Base-by-base conservation (phyloP, 2,113 vertebrate genomes). In the Labeo catla region DNA sequence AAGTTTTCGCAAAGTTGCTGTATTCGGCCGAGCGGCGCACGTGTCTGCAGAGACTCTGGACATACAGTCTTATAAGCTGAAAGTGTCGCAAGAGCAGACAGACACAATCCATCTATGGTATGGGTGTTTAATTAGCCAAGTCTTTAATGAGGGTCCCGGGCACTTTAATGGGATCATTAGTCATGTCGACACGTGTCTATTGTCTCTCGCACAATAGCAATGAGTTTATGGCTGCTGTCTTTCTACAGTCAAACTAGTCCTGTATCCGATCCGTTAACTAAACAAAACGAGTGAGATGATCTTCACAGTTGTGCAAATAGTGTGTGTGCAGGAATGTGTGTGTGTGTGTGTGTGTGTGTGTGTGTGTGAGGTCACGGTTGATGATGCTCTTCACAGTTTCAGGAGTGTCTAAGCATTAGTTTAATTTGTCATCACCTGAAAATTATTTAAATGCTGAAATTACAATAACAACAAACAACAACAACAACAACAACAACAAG, bases 81-180 rank as follows among this genome's bases (percentile, higher is more conserved):
- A 54, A 19, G 54, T 57, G 54, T 57, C 3, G 50, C 4, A 8
- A 15, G 13, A 13, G 54, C 61, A 66, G 11, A 68, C 65, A 68
- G 28, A 68, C 13, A 0, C 12, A 5, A 65, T 61, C 63, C 9
- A 34, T 68, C 21, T 68, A 6, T 2, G 6, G 88, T 86, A 74
- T 76, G 82, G 28, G 86, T 49, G 79, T 87, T 92, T 90, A 89
- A 93, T 91, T 89, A 89, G 88, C 76, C 4, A 47, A 79, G 34
- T 3, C 28, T 39, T 59, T 78, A 39, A 57, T 39, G 50, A 16
- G 50, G 28, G 49, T 54, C 76, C 28, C 50, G 15, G n/a, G 28
- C 50, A 39, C 76, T 54, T 4, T 28, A 78, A 78, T 57, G 76
- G 34, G 4, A 19, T 78, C 76, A 78, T 78, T 11, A 59, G 34